Evolutionary conservation across 2,888 invertebrate genomes (phyloP).

Genomic region (Apotomis betuletana): DNA sequence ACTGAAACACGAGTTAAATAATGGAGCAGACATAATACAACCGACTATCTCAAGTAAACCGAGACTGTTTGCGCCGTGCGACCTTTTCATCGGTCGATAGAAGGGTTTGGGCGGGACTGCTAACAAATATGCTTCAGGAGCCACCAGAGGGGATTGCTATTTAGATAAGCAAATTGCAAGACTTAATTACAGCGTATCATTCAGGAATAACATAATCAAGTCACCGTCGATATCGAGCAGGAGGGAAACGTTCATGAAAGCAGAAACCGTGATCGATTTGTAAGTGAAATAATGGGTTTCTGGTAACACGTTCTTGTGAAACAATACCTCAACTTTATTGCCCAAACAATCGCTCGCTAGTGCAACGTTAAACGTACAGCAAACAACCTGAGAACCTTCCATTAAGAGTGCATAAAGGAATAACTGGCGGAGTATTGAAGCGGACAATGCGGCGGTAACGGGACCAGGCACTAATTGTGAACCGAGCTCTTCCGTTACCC

Average conservation of each 20-base stretch:
- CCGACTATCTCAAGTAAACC: slow-evolving; percentile 25
- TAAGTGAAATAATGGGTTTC: slow-evolving; percentile 35
- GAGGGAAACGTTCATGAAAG: slow-evolving; percentile 18
- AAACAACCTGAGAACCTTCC: slow-evolving; percentile 69
- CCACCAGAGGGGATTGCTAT: slow-evolving; percentile 28
- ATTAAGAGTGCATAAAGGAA: slow-evolving; percentile 74
- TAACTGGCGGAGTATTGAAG: slow-evolving; percentile 70
- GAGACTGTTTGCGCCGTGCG: slow-evolving; percentile 26
- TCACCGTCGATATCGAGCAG: slow-evolving; percentile 13
- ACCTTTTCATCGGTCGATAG: slow-evolving; percentile 41
- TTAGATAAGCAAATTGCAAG: slow-evolving; percentile 41
- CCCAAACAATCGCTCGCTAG: slow-evolving; percentile 58
- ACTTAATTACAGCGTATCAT: slow-evolving; percentile 36
- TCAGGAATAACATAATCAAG: slow-evolving; percentile 24
- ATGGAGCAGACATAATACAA: slow-evolving; percentile 24
- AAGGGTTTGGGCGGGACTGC: slow-evolving; percentile 38
- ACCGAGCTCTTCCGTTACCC: slow-evolving; percentile 74
- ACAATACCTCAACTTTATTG: slow-evolving; percentile 49
- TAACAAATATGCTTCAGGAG: slow-evolving; percentile 39
- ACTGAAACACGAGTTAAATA: slow-evolving; percentile 28
- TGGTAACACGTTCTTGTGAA: slow-evolving; percentile 35
- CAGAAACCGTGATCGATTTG: slow-evolving; percentile 32
- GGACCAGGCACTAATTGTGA: slow-evolving; percentile 78
- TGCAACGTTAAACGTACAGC: slow-evolving; percentile 62
- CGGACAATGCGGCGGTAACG: slow-evolving; percentile 78